Evolutionary conservation across 2,113 vertebrate species (phyloP).

Genomic region (Grammomys surdaster): DNA sequence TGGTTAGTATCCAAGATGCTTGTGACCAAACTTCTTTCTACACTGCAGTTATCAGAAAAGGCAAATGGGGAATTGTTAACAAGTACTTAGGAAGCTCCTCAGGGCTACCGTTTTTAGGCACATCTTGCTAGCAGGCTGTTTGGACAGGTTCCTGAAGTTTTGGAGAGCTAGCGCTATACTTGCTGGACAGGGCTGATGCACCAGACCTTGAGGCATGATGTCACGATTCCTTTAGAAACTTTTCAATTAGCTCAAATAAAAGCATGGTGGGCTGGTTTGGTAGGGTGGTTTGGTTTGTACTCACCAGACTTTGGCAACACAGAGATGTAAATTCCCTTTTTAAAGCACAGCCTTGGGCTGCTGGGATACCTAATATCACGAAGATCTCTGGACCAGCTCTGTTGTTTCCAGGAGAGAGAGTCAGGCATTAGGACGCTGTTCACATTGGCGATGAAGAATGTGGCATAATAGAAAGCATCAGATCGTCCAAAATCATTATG

Average conservation of each 20-base stretch:
- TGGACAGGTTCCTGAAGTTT: background rate
- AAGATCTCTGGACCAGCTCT: background rate
- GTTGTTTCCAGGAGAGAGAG: background rate
- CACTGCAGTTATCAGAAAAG: background rate
- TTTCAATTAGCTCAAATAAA: background rate
- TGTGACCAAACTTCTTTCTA: background rate
- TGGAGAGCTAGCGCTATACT: background rate
- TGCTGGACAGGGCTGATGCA: background rate
- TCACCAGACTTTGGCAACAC: background rate
- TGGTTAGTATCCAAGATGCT: fast-evolving
- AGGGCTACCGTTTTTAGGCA: background rate
- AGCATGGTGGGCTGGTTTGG: background rate
- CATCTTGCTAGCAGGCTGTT: background rate
- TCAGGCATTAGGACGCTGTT: fast-evolving
- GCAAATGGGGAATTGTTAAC: background rate
- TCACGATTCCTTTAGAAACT: background rate
- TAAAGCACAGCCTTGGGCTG: background rate
- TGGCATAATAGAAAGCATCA: background rate
- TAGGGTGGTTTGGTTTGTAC: background rate
- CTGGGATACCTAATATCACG: background rate
- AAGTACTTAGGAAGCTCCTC: background rate
- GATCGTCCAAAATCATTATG: background rate
- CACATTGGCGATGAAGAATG: too few relatives aligned
- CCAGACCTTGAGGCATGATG: background rate
- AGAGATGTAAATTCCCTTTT: background rate